A percentile compares a stretch with the other conserved stretches of the same genome.
Evolutionary conservation across 1,140 invertebrate species (phyloP).

Genomic region (Leptinotarsa texana): DNA sequence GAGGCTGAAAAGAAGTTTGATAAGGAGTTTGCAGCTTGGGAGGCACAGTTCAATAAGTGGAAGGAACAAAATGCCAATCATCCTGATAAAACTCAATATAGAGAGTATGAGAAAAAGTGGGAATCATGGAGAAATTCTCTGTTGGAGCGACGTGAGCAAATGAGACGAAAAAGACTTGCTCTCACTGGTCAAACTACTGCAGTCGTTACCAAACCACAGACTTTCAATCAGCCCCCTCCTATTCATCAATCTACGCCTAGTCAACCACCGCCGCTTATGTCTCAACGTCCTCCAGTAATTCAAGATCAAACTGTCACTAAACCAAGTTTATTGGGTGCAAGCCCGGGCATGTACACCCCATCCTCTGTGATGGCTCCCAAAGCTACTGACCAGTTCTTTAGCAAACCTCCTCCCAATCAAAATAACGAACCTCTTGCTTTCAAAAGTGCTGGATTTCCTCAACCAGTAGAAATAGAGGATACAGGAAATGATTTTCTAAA

Average conservation of each 20-base stretch:
- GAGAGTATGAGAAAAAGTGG: constrained; percentile 82
- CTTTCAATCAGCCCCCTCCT: constrained; percentile 25
- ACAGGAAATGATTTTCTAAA: constrained; percentile 38
- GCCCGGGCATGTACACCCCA: not conserved
- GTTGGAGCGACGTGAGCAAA: constrained; percentile 75
- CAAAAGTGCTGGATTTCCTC: constrained; percentile 31
- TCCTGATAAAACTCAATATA: constrained; percentile 81
- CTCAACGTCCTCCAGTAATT: constrained; percentile 1
- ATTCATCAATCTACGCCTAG: constrained; percentile 10
- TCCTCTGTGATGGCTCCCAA: not conserved
- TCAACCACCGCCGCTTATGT: constrained; percentile 21
- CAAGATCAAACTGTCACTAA: constrained; percentile 1
- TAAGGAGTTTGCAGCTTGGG: constrained; percentile 81
- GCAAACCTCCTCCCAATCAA: constrained; percentile 44
- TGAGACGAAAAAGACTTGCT: constrained; percentile 69
- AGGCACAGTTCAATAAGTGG: constrained; percentile 83
- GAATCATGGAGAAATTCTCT: constrained; percentile 76
- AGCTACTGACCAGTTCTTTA: constrained; percentile 31
- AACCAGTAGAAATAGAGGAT: constrained; percentile 25
- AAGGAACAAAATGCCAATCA: constrained; percentile 82
- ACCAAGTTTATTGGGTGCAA: constrained; percentile 3
- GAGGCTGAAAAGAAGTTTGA: constrained; percentile 80
- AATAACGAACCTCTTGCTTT: constrained; percentile 47
- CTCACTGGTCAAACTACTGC: constrained; percentile 28
- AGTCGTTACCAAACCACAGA: constrained; percentile 24